Evolutionary conservation across 2,888 invertebrate species (phyloP).

Genomic region (Phyllotreta cruciferae): DNA sequence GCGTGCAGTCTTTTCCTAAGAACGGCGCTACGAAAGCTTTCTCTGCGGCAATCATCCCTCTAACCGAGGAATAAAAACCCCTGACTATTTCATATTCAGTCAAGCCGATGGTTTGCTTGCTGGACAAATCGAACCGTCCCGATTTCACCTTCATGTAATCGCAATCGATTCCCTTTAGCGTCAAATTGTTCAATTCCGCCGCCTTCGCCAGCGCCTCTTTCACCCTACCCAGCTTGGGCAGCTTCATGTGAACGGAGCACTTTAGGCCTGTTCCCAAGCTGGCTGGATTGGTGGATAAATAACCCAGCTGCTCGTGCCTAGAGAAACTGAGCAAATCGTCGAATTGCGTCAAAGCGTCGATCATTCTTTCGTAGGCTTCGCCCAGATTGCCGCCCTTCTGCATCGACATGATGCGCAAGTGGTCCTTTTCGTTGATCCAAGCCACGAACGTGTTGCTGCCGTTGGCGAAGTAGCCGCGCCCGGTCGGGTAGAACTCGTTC

Average conservation of each 20-base stretch:
- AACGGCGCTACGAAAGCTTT: too few relatives aligned
- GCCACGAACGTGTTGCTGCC: background rate
- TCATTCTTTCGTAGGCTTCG: background rate
- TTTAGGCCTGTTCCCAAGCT: conserved; percentile 1
- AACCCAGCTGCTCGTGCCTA: conserved; percentile 1
- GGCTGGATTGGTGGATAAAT: background rate
- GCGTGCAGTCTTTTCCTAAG: too few relatives aligned
- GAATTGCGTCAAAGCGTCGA: background rate
- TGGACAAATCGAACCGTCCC: conserved; percentile 7
- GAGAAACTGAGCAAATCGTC: conserved; percentile 5
- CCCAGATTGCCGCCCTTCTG: background rate
- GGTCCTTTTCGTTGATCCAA: conserved; percentile 10
- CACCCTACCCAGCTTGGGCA: conserved; percentile 6
- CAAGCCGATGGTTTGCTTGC: background rate
- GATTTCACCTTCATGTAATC: background rate
- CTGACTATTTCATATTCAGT: conserved; percentile 22
- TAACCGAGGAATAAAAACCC: too few relatives aligned
- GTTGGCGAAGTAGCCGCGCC: conserved; percentile 5
- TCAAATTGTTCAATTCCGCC: background rate
- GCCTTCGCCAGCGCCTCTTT: background rate
- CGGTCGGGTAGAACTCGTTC: background rate
- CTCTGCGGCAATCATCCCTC: too few relatives aligned
- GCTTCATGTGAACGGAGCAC: background rate
- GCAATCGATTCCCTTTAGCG: conserved; percentile 1
- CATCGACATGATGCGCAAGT: conserved; percentile 6